These are phyloP conservation scores for Pinna nobilis DNA, from an alignment of 1,140 invertebrate genomes.

Conservation along the genomic window DNA sequence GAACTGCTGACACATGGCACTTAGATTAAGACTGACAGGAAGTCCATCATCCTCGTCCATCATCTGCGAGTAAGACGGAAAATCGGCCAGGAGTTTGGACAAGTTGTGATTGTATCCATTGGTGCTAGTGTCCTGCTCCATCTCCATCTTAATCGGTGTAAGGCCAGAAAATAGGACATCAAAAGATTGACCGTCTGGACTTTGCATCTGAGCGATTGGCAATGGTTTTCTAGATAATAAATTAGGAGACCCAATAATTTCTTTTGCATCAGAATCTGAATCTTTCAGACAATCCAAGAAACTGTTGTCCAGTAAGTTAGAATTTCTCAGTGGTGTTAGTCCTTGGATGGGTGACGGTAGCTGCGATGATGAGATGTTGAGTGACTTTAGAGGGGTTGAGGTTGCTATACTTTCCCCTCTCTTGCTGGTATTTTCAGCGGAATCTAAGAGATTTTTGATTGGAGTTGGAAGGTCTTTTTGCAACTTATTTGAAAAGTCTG, in stretches of 20 bases:
- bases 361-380: conserved; percentile 17
- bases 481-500: conserved; percentile 30
- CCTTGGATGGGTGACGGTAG: conserved; percentile 47
- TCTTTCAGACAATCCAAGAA: conserved; percentile 47
- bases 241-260: conserved; percentile 34
- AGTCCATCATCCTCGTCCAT: too few relatives aligned
- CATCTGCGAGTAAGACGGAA: too few relatives aligned
- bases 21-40: too few relatives aligned
- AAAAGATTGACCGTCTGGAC: conserved; percentile 21
- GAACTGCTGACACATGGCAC: too few relatives aligned
- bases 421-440: conserved; percentile 2
- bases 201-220: conserved; percentile 13
- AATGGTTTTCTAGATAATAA: conserved; percentile 22
- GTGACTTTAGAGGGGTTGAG: conserved; percentile 43
- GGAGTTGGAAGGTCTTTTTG: conserved; percentile 43
- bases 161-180: conserved; percentile 35
- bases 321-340: conserved; percentile 38
- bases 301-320: conserved; percentile 36
- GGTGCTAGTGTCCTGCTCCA: too few relatives aligned
- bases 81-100: conserved; percentile 46
- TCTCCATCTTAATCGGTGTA: conserved; percentile 30
- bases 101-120: conserved; percentile 34
- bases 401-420: conserved; percentile 28
- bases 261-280: conserved; percentile 16
- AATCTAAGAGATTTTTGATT: conserved; percentile 34